Evolutionary conservation across 2,888 invertebrate species (phyloP).

Genomic region (Diaphora mendica): DNA sequence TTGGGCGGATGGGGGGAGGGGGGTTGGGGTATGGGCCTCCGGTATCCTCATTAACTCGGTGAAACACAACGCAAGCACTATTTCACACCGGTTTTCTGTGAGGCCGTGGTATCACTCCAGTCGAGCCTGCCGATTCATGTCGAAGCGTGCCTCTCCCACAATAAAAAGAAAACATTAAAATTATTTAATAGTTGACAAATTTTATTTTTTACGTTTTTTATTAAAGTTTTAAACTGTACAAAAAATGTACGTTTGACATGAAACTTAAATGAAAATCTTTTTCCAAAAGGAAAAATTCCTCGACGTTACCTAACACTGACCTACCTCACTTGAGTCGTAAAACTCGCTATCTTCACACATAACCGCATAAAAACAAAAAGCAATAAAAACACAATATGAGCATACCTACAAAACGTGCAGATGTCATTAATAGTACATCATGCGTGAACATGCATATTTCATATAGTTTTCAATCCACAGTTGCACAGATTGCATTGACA

Average conservation of each 20-base stretch:
- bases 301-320: conserved; percentile 11
- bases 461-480: conserved; percentile 38
- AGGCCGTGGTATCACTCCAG: too few species aligned
- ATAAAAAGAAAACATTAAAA: neutral
- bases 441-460: conserved; percentile 37
- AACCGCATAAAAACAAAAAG: conserved; percentile 19
- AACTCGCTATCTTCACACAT: conserved; percentile 7
- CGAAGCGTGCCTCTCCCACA: too few species aligned
- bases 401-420: conserved; percentile 6
- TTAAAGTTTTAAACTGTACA: neutral
- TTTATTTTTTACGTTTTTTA: too few species aligned
- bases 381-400: conserved; percentile 10
- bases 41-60: too few species aligned
- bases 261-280: neutral
- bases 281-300: neutral
- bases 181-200: too few species aligned
- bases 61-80: too few species aligned
- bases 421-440: conserved; percentile 40
- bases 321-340: conserved; percentile 2
- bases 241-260: neutral
- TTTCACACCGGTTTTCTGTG: too few species aligned
- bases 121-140: too few species aligned
- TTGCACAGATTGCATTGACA: conserved; percentile 57
- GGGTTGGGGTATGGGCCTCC: too few species aligned
- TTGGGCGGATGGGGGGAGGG: too few species aligned